phyloP scores from a whole-genome alignment of 2,113 vertebrate genomes.

The Otolemur garnettii region DNA sequence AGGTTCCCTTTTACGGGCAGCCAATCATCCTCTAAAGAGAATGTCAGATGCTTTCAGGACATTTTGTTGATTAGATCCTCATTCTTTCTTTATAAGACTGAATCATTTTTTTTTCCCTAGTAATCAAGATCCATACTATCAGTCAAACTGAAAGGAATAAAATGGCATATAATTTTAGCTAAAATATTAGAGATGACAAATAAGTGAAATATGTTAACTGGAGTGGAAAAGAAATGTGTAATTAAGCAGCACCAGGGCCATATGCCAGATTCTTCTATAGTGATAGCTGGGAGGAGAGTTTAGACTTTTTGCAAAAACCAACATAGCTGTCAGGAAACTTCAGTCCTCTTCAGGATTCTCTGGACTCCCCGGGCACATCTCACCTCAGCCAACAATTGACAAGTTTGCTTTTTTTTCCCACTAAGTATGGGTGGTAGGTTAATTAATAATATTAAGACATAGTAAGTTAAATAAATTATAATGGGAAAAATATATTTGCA shows the following conservation, averaged over 20 bases:
- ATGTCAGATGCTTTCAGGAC: constrained; percentile 66
- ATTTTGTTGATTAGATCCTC: constrained; percentile 81
- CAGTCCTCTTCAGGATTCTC: constrained; percentile 60
- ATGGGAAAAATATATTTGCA: background rate
- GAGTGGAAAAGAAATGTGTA: constrained; percentile 85
- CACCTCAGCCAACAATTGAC: constrained; percentile 79
- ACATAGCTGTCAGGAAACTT: constrained; percentile 50
- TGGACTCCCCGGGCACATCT: constrained; percentile 70
- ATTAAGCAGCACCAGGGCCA: constrained; percentile 80
- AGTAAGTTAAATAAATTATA: constrained; percentile 70
- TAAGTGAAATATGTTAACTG: constrained; percentile 86
- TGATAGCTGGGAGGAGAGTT: constrained; percentile 73
- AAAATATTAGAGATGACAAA: constrained; percentile 87
- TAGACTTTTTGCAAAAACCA: constrained; percentile 71
- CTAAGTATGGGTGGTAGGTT: background rate
- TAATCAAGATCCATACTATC: constrained; percentile 82
- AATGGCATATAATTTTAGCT: constrained; percentile 84
- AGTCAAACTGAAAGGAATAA: constrained; percentile 78
- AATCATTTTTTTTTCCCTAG: constrained; percentile 71
- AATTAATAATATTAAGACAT: constrained; percentile 73
- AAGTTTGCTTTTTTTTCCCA: constrained; percentile 56
- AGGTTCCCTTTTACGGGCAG: constrained; percentile 34
- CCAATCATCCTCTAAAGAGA: constrained; percentile 77
- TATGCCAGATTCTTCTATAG: constrained; percentile 81
- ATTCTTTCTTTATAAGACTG: constrained; percentile 75